These are phyloP conservation scores for Portevinia maculata DNA, from an alignment of 2,888 invertebrate genomes.

Conservation along the genomic window DNA sequence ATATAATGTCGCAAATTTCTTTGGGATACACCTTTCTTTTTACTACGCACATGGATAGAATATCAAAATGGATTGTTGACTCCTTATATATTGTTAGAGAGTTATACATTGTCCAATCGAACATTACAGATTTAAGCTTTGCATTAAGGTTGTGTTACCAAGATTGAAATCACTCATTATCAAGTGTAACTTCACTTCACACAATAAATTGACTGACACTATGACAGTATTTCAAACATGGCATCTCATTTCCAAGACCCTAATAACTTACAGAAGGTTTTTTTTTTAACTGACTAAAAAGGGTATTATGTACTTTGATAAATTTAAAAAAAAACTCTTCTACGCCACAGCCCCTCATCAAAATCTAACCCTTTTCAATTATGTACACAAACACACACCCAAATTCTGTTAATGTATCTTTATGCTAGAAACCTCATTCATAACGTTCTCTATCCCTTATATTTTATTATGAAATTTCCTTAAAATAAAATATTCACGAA, in stretches of 20 bases:
- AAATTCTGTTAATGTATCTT: too few species aligned
- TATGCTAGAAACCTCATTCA: conserved; percentile 30
- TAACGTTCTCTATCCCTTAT: conserved; percentile 22
- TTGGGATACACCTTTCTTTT: too few species aligned
- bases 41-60: too few species aligned
- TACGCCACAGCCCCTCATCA: background rate
- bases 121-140: too few species aligned
- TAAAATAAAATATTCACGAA: conserved; percentile 24
- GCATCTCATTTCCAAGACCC: background rate
- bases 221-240: background rate
- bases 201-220: too few species aligned
- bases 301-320: conserved; percentile 2
- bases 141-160: too few species aligned
- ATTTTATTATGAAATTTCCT: conserved; percentile 11
- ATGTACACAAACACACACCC: conserved; percentile 17
- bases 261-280: background rate
- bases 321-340: background rate
- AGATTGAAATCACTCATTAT: too few species aligned
- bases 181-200: too few species aligned
- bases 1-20: too few species aligned
- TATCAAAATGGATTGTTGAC: too few species aligned
- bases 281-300: conserved; percentile 2
- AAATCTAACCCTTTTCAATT: conserved; percentile 60
- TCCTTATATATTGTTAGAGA: too few species aligned
- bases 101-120: too few species aligned